Percentiles rank a stretch among this genome's conserved stretches.
These are phyloP conservation scores for Thaumetopoea pityocampa DNA, from an alignment of 1,140 invertebrate genomes.

Conservation along the genomic window DNA sequence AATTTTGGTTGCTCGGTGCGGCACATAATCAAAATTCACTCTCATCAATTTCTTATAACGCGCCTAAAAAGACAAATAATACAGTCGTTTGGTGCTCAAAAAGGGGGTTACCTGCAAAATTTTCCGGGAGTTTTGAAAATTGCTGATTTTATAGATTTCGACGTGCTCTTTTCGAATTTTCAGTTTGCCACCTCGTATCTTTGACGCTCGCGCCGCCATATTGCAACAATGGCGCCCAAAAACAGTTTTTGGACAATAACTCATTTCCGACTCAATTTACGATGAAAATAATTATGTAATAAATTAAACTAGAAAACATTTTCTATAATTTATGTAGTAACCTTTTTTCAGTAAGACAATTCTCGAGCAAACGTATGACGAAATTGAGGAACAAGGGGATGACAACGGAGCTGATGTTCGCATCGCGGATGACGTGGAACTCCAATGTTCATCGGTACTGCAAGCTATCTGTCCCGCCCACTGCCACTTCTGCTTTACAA, in stretches of 20 bases:
- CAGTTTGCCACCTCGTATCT: slow-evolving; percentile 8
- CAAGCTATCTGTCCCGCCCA: no score
- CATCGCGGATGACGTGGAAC: no score
- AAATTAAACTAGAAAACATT: not conserved
- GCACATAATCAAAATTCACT: no score
- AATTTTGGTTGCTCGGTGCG: no score
- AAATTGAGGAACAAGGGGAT: no score
- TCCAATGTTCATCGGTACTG: no score
- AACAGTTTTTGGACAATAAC: slow-evolving; percentile 14
- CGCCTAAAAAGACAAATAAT: no score
- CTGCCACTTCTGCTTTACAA: no score
- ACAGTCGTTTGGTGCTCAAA: not conserved
- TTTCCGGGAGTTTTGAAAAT: not conserved
- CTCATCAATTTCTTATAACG: no score
- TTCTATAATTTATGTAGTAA: slow-evolving; percentile 3
- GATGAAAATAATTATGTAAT: not conserved
- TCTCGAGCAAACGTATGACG: no score
- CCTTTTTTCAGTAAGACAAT: slow-evolving; percentile 1
- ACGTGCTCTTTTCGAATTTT: slow-evolving; percentile 13
- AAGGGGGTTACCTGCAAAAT: not conserved
- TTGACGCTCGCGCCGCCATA: slow-evolving; percentile 11
- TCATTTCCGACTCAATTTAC: no score
- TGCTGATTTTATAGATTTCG: slow-evolving; percentile 7
- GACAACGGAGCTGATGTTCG: no score
- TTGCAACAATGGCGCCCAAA: slow-evolving; percentile 8